Evolutionary conservation across 2,113 vertebrate species (phyloP).

Genomic region (Apodemus speciosus): DNA sequence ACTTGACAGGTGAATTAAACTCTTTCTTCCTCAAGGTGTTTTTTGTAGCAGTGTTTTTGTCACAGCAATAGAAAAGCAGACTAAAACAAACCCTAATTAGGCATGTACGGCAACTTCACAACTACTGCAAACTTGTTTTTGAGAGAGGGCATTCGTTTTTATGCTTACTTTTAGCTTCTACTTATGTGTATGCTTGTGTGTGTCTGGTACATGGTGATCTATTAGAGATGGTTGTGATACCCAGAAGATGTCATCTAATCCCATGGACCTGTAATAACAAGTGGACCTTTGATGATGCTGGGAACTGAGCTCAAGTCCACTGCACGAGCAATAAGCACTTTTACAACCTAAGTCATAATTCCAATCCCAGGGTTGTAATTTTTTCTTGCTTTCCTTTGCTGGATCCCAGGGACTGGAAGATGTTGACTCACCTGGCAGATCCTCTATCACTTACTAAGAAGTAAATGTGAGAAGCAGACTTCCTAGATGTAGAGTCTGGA

Average conservation of each 20-base stretch:
- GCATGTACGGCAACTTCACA: background rate
- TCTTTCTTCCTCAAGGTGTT: background rate
- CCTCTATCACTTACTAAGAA: background rate
- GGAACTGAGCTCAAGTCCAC: background rate
- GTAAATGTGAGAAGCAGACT: too few species aligned
- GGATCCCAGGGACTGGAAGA: background rate
- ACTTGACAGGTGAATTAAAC: background rate
- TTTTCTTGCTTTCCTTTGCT: background rate
- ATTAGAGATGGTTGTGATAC: background rate
- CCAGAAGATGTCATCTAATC: background rate
- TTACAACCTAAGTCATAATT: background rate
- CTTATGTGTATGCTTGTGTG: background rate
- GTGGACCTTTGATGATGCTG: background rate
- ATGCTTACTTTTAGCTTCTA: background rate
- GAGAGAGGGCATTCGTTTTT: background rate
- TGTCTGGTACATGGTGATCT: background rate
- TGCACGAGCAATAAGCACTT: background rate
- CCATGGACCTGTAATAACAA: background rate
- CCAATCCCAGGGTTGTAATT: background rate
- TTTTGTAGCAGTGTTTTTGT: background rate
- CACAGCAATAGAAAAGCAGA: background rate
- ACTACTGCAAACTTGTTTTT: background rate
- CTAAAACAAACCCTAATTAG: background rate
- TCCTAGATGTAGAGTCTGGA: too few species aligned
- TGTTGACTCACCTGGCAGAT: background rate